Percentiles rank a stretch among this genome's conserved stretches.
phyloP scores from a whole-genome alignment of 1,140 invertebrate genomes.

The Agrypnia vestita region DNA sequence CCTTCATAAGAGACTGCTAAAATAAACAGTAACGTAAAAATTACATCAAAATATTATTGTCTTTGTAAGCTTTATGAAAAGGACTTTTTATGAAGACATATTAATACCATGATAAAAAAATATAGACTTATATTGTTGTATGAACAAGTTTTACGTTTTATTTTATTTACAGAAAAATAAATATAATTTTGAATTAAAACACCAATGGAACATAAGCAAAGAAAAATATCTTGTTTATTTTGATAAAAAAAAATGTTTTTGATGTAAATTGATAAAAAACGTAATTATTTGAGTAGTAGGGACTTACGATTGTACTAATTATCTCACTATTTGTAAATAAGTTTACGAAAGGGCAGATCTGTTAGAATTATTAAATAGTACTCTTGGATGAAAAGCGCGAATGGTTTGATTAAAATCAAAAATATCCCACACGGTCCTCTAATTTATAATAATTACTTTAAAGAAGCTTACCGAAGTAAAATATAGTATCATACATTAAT shows the following conservation, averaged over 20 bases:
- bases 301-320: neutral
- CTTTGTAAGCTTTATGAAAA: slow-evolving; percentile 41
- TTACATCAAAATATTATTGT: slow-evolving; percentile 21
- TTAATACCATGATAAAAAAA: neutral
- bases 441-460: slow-evolving; percentile 12
- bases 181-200: neutral
- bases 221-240: too few relatives aligned
- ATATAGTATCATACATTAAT: slow-evolving; percentile 29
- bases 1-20: slow-evolving; percentile 61
- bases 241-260: too few relatives aligned
- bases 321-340: slow-evolving; percentile 21
- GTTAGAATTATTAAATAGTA: neutral
- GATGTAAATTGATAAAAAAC: too few relatives aligned
- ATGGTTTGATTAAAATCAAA: neutral
- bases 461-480: slow-evolving; percentile 30
- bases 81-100: slow-evolving; percentile 12
- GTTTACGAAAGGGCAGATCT: slow-evolving; percentile 27
- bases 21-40: slow-evolving; percentile 21
- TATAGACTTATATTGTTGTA: neutral
- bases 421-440: neutral
- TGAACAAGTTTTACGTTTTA: neutral
- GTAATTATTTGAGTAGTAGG: too few relatives aligned
- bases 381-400: slow-evolving; percentile 3
- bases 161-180: neutral
- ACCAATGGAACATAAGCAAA: too few relatives aligned